phyloP scores from a whole-genome alignment of 2,113 vertebrate genomes.

The Dicaeum eximium region DNA sequence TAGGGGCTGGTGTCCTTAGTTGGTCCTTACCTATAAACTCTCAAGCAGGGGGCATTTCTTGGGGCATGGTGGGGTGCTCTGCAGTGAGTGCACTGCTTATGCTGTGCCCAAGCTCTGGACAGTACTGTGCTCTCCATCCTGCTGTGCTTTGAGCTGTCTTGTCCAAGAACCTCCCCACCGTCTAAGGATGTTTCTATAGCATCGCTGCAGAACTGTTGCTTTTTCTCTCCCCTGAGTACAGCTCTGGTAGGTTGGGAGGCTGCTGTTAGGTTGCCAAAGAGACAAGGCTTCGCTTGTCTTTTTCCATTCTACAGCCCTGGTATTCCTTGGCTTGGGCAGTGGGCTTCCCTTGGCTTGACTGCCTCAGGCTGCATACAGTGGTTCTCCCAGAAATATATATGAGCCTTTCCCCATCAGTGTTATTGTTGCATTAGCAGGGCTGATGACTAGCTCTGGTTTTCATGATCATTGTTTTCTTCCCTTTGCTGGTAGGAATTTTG shows the following conservation, averaged over 20 bases:
- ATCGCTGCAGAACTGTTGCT: neutral
- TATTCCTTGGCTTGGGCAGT: neutral
- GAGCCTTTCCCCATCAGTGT: neutral
- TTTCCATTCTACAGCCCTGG: neutral
- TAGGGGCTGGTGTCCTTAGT: neutral
- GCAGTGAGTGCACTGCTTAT: neutral
- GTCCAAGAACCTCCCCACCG: neutral
- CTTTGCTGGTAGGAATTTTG: conserved; percentile 80
- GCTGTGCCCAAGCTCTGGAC: neutral
- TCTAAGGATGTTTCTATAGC: neutral
- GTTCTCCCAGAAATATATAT: neutral
- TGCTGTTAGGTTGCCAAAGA: neutral
- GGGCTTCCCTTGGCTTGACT: neutral
- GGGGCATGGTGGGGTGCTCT: neutral
- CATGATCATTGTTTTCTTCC: neutral
- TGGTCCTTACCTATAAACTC: neutral
- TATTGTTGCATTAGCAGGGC: neutral
- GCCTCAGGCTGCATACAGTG: neutral
- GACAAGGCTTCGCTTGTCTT: neutral
- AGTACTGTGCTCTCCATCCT: neutral
- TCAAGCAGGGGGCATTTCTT: neutral
- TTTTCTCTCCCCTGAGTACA: neutral
- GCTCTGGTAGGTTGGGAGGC: neutral
- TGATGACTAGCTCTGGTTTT: neutral
- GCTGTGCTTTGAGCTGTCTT: neutral